Percentiles rank a stretch among this genome's conserved stretches.
These are phyloP conservation scores for Leucoptera coffeella DNA, from an alignment of 2,888 invertebrate genomes.

Conservation along the genomic window DNA sequence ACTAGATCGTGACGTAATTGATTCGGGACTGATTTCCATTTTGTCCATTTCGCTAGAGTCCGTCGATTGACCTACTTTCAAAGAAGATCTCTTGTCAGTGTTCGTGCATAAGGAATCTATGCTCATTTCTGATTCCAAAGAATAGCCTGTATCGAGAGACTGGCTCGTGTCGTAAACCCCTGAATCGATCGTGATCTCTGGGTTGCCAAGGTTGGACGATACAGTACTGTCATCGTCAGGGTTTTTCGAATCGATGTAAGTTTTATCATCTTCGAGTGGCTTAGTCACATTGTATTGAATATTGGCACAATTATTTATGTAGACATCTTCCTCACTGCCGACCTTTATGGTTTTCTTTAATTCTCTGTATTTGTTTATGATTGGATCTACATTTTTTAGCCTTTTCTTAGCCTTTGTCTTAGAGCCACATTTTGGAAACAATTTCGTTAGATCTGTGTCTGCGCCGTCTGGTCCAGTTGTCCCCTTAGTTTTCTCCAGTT, in stretches of 20 bases:
- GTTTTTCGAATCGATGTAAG: slow-evolving; percentile 32
- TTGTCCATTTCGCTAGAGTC: slow-evolving; percentile 62
- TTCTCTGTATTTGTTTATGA: slow-evolving; percentile 42
- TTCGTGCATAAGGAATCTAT: slow-evolving; percentile 51
- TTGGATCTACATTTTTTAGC: slow-evolving; percentile 42
- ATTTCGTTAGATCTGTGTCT: slow-evolving; percentile 36
- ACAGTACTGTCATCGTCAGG: slow-evolving; percentile 45
- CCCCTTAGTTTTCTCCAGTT: slow-evolving; percentile 53
- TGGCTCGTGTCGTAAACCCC: slow-evolving; percentile 42
- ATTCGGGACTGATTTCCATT: slow-evolving; percentile 49
- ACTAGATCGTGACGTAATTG: slow-evolving; percentile 42
- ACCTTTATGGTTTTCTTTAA: slow-evolving; percentile 40
- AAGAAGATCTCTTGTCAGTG: slow-evolving; percentile 51
- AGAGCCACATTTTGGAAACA: slow-evolving; percentile 42
- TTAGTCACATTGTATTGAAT: slow-evolving; percentile 26
- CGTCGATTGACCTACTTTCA: slow-evolving; percentile 59
- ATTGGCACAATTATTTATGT: slow-evolving; percentile 42
- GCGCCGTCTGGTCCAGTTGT: slow-evolving; percentile 44
- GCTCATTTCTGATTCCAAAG: slow-evolving; percentile 51
- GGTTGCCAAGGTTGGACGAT: slow-evolving; percentile 42
- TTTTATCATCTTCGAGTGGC: slow-evolving; percentile 24
- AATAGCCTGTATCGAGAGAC: slow-evolving; percentile 45
- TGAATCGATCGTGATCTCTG: slow-evolving; percentile 44
- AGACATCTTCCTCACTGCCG: slow-evolving; percentile 34
- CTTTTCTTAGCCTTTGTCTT: slow-evolving; percentile 46